These are phyloP conservation scores for Alces alces DNA, from an alignment of 2,113 vertebrate genomes.

Conservation along the genomic window DNA sequence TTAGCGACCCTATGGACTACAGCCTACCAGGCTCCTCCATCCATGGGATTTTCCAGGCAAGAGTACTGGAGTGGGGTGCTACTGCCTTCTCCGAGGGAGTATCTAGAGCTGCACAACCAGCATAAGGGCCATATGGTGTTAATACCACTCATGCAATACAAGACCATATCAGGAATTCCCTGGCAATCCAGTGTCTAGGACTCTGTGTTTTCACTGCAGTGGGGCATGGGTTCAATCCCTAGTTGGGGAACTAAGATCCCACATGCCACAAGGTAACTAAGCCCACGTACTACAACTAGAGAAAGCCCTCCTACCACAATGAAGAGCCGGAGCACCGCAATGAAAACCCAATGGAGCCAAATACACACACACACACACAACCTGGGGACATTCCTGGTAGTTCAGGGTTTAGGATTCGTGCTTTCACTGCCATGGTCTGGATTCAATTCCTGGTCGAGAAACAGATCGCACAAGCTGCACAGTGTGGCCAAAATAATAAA, in stretches of 20 bases:
- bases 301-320: not conserved
- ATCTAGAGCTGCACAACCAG: not conserved
- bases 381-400: not conserved
- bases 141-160: not conserved
- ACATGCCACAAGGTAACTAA: not conserved
- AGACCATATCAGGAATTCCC: not conserved
- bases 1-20: too few relatives aligned
- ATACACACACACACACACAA: not conserved
- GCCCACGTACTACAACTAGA: not conserved
- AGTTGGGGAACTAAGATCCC: not conserved
- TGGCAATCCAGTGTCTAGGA: not conserved
- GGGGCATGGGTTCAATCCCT: not conserved
- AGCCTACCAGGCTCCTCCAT: too few relatives aligned
- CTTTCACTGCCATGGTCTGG: not conserved
- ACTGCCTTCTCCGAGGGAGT: not conserved
- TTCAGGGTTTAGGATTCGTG: not conserved
- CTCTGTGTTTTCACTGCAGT: not conserved
- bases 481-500: not conserved
- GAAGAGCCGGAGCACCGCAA: not conserved
- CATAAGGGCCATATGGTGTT: not conserved
- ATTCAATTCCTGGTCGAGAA: not conserved
- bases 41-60: too few relatives aligned
- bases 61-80: too few relatives aligned
- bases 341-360: not conserved
- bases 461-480: not conserved